phyloP scores from a whole-genome alignment of 2,888 invertebrate genomes.

The Aphodius sticticus region DNA sequence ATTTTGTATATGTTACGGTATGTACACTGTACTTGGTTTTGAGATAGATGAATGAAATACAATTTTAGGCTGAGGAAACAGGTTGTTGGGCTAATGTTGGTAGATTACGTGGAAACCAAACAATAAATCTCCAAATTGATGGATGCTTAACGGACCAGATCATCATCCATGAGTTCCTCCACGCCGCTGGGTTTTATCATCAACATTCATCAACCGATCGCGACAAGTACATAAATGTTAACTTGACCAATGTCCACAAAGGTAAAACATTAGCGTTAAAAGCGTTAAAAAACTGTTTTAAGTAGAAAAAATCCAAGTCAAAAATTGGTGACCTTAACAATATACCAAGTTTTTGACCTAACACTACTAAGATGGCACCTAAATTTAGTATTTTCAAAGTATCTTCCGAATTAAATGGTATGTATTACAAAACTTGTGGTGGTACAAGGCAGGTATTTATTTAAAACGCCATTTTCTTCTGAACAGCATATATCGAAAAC shows the following conservation, averaged over 20 bases:
- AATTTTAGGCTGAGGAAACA: conserved; percentile 28
- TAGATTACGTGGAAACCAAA: conserved; percentile 27
- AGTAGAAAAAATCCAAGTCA: too few species aligned
- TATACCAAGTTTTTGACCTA: too few species aligned
- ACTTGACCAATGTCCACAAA: conserved; percentile 73
- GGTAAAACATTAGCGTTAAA: too few species aligned
- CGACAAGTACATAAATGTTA: conserved; percentile 76
- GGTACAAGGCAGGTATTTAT: too few species aligned
- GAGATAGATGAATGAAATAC: neutral
- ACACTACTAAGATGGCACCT: too few species aligned
- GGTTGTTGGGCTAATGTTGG: conserved; percentile 34
- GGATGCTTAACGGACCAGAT: conserved; percentile 29
- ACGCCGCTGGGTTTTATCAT: conserved; percentile 83
- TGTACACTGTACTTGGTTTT: neutral
- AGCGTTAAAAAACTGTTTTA: too few species aligned
- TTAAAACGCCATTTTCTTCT: too few species aligned
- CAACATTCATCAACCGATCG: conserved; percentile 84
- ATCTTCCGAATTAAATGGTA: too few species aligned
- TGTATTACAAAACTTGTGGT: too few species aligned
- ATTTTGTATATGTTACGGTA: conserved; percentile 32
- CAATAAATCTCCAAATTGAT: conserved; percentile 25
- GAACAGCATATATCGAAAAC: too few species aligned
- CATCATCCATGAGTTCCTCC: conserved; percentile 53
- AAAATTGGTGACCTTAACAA: too few species aligned
- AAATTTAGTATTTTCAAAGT: too few species aligned